phyloP scores from a whole-genome alignment of 2,113 vertebrate genomes.

The Rhinolophus ferrumequinum region DNA sequence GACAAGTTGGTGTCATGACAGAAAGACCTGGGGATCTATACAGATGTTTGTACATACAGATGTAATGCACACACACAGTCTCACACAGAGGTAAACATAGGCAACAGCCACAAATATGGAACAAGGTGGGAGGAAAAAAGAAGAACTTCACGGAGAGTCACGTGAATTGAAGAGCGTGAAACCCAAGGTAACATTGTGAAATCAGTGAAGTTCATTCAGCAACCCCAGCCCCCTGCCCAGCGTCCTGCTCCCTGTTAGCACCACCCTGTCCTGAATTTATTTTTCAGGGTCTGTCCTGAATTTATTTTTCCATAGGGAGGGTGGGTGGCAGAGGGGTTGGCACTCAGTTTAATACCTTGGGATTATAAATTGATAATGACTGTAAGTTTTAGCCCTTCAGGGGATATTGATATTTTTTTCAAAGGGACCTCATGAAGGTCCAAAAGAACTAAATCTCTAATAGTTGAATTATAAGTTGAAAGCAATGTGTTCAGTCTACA shows the following conservation, averaged over 20 bases:
- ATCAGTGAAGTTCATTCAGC: background rate
- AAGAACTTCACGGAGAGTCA: background rate
- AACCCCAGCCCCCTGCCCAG: accelerated
- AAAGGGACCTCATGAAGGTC: background rate
- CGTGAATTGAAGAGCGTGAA: background rate
- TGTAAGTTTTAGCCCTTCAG: slow-evolving; percentile 16
- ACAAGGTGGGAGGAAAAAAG: background rate
- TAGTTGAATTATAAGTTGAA: slow-evolving; percentile 21
- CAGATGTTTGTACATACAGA: background rate
- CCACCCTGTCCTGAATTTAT: background rate
- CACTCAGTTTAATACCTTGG: background rate
- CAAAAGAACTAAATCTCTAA: slow-evolving; percentile 25
- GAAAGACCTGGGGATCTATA: background rate
- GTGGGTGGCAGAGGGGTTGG: background rate
- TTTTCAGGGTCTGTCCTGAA: slow-evolving; percentile 1
- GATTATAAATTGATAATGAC: slow-evolving; percentile 32
- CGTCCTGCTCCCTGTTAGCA: background rate
- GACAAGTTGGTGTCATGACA: background rate
- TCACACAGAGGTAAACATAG: background rate
- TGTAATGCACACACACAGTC: background rate
- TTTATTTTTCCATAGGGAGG: background rate
- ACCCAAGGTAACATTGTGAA: background rate
- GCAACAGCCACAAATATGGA: background rate
- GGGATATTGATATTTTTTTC: slow-evolving; percentile 4
- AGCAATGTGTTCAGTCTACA: slow-evolving; percentile 19